Conservation (phyloP, 2,113 vertebrate genomes). For the Nerophis lumbriciformis region DNA sequence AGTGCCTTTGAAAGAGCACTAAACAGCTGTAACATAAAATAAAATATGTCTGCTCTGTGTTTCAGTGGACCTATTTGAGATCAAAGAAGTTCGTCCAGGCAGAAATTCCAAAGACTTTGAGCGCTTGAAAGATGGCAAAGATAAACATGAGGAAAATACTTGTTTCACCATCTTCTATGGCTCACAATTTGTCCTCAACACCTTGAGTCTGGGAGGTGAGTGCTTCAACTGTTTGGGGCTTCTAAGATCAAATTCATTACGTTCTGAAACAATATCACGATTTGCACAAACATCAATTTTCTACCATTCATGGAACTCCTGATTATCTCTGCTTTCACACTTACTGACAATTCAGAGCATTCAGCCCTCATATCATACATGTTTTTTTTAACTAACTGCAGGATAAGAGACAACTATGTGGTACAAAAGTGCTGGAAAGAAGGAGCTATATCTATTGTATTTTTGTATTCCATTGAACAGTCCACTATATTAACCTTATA, state of each 20-base stretch:
- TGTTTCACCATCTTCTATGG: slow-evolving; percentile 94
- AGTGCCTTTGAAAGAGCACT: too few relatives aligned
- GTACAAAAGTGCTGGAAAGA: too few relatives aligned
- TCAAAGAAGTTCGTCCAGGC: slow-evolving; percentile 88
- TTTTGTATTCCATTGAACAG: too few relatives aligned
- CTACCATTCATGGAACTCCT: too few relatives aligned
- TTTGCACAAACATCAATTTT: too few relatives aligned
- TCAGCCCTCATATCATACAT: too few relatives aligned
- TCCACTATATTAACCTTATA: too few relatives aligned
- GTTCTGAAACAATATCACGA: neutral
- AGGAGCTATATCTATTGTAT: too few relatives aligned
- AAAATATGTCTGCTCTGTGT: slow-evolving; percentile 23
- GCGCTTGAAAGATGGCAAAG: slow-evolving; percentile 79
- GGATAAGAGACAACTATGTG: too few relatives aligned
- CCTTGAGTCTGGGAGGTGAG: slow-evolving; percentile 87
- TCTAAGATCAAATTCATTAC: neutral
- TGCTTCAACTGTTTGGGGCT: neutral
- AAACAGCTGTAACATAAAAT: too few relatives aligned
- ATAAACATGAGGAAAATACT: slow-evolving; percentile 76
- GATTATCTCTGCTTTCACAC: neutral
- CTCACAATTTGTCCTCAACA: slow-evolving; percentile 89
- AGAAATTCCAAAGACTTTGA: slow-evolving; percentile 94
- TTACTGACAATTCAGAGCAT: neutral
- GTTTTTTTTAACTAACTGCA: too few relatives aligned
- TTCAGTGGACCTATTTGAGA: slow-evolving; percentile 92